Evolutionary conservation across 2,113 vertebrate species (phyloP).

Genomic region (Chlorocebus sabaeus): DNA sequence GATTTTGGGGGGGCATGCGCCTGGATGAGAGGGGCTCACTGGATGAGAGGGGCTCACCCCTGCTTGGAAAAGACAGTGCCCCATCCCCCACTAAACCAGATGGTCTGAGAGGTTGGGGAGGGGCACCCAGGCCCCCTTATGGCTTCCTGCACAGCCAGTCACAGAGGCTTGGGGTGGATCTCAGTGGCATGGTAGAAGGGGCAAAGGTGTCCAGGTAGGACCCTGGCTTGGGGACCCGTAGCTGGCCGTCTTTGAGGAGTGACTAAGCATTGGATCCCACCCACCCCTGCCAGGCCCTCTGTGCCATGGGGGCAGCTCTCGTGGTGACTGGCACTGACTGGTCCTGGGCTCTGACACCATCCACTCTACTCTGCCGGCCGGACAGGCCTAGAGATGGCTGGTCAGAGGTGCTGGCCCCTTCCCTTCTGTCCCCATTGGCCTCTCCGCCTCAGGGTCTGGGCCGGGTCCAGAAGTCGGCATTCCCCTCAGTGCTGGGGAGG

Average conservation of each 20-base stretch:
- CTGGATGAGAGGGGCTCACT: too few relatives aligned
- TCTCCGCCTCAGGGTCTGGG: neutral
- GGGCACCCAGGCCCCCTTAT: neutral
- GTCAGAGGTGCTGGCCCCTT: too few relatives aligned
- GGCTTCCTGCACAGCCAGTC: neutral
- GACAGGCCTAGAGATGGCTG: too few relatives aligned
- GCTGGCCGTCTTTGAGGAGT: neutral
- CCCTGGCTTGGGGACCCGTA: neutral
- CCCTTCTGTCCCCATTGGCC: neutral
- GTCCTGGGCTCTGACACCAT: neutral
- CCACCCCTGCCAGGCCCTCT: neutral
- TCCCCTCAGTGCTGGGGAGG: neutral
- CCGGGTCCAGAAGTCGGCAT: neutral
- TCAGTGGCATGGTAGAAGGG: neutral
- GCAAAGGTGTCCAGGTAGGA: neutral
- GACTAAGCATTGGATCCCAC: too few relatives aligned
- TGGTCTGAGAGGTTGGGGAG: neutral
- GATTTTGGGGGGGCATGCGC: neutral
- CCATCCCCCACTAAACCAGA: neutral
- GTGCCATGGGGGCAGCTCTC: neutral
- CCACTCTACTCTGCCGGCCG: rapidly evolving
- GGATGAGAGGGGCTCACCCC: neutral
- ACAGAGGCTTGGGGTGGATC: neutral
- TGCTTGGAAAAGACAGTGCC: neutral
- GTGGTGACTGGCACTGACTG: neutral